Evolutionary conservation across 2,888 invertebrate species (phyloP), one percentile per base, ranked within the genome.

Genomic region (Antheraea yamamai): DNA sequence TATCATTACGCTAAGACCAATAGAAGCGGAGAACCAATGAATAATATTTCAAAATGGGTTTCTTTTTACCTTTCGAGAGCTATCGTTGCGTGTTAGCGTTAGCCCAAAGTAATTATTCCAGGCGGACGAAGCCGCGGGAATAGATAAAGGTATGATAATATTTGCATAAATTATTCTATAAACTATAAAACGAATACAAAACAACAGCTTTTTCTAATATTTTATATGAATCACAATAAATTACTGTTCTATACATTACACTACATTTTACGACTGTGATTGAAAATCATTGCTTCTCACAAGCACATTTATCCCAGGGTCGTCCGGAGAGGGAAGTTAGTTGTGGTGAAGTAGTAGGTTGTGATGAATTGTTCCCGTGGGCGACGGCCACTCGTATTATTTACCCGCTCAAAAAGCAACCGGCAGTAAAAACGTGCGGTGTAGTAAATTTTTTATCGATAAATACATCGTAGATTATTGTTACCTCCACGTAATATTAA

Each of bases 311-410:
- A 73, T 74, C 23, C 72, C 61, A 39, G n/a, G 23, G 74, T 73
- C 16, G 64, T 52, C 70, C 73, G 35, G 73, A 71, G 74, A 78
- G 79, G 75, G 77, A 75, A 78, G 79, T 76, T 77, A 78, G 78
- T 77, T 80, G 80, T 79, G 76, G 75, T 78, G 78, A 79, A 80
- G 78, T 79, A 78, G 75, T 70, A 77, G 77, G 79, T 80, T 76
- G 87, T 88, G 89, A 91, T 85, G 85, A 85, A 91, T 90, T 78
- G 81, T 82, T 85, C 90, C 89, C 89, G 47, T 61, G 88, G 87
- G 91, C 77, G 79, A 80, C 78, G 79, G 20, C 81, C 79, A 77
- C 76, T 83, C 83, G 83, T 84, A 84, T 66, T 66, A 66, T 84
- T 86, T 84, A 79, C 84, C 81, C 81, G 79, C 79, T 81, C 81